Conservation (phyloP, 2,797 vertebrate species). For the Notolabrus celidotus region DNA sequence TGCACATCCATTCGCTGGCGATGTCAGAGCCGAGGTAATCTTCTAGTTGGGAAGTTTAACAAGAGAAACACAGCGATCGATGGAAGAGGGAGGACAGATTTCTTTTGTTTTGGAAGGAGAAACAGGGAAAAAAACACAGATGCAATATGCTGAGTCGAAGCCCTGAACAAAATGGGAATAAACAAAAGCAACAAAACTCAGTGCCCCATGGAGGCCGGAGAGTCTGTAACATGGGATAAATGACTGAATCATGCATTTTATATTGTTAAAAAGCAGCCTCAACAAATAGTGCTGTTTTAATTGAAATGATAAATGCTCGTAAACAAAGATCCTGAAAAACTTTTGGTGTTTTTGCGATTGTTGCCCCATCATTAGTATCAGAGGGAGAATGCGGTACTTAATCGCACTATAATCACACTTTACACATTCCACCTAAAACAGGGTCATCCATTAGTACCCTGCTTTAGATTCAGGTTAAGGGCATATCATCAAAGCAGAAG, state of each 20-base stretch:
- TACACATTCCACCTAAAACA: conserved; percentile 68
- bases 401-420: conserved; percentile 74
- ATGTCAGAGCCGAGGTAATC: conserved; percentile 56
- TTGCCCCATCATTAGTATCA: conserved; percentile 53
- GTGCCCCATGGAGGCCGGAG: conserved; percentile 19
- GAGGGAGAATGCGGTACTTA: conserved; percentile 51
- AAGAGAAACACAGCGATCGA: conserved; percentile 61
- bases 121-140: conserved; percentile 15
- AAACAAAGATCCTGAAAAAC: conserved; percentile 31
- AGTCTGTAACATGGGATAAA: conserved; percentile 34
- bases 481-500: conserved; percentile 62
- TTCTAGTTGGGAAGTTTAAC: conserved; percentile 61
- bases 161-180: conserved; percentile 39
- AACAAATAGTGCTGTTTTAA: conserved; percentile 46
- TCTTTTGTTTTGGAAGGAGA: conserved; percentile 11
- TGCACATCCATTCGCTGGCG: conserved; percentile 45
- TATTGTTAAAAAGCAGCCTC: conserved; percentile 7
- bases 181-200: conserved; percentile 42
- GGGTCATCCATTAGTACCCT: conserved; percentile 61
- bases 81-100: conserved; percentile 39
- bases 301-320: conserved; percentile 66
- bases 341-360: conserved; percentile 47
- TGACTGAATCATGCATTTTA: conserved; percentile 40
- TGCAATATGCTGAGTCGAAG: conserved; percentile 23
- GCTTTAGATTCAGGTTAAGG: conserved; percentile 75